These are phyloP conservation scores for Coregonus sp. DNA, from an alignment of 2,797 vertebrate genomes.

Conservation along the genomic window DNA sequence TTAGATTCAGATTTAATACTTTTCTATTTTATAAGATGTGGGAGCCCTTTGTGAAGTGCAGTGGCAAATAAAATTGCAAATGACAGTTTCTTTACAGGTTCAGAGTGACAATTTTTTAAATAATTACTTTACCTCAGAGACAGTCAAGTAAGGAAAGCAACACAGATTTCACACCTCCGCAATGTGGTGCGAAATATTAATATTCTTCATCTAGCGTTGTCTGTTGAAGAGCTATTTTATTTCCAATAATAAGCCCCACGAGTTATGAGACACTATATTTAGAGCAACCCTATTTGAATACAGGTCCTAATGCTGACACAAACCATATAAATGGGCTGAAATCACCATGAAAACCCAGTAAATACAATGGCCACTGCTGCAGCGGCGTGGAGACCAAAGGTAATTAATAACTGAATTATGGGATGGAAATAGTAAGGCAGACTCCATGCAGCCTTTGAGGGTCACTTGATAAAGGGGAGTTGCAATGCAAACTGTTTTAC, in stretches of 20 bases:
- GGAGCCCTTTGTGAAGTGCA: background rate
- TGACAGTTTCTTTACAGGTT: background rate
- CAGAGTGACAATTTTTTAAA: background rate
- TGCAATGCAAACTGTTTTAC: conserved; percentile 77
- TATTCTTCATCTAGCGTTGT: background rate
- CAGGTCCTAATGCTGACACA: conserved; percentile 85
- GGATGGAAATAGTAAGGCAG: conserved; percentile 72
- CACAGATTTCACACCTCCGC: background rate
- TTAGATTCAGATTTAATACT: background rate
- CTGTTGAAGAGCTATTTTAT: conserved; percentile 55
- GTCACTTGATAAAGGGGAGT: conserved; percentile 71
- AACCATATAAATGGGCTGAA: conserved; percentile 86
- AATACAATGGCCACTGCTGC: conserved; percentile 75
- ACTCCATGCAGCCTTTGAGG: conserved; percentile 59
- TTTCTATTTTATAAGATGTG: background rate
- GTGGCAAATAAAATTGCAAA: background rate
- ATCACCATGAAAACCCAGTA: conserved; percentile 92
- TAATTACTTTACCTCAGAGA: background rate
- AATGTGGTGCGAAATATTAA: background rate
- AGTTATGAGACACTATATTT: conserved; percentile 72
- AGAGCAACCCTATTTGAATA: conserved; percentile 77
- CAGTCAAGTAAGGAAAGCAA: background rate
- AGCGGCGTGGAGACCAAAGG: conserved; percentile 71
- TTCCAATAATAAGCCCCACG: conserved; percentile 60
- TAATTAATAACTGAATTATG: conserved; percentile 88